Evolutionary conservation across 2,113 vertebrate species (phyloP).

Genomic region (Barbus barbus): DNA sequence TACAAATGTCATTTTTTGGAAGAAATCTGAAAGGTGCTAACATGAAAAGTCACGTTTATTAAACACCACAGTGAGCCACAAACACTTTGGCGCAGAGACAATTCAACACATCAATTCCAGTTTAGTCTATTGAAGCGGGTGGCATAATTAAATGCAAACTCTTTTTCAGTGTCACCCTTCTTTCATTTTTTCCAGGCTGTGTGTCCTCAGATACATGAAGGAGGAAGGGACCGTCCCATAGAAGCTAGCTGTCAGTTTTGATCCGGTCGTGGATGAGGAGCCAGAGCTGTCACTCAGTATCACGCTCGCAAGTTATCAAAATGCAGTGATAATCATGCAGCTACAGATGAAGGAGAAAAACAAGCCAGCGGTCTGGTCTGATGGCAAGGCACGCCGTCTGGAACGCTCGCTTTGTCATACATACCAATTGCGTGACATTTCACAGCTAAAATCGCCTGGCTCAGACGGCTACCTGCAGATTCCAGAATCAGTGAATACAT

Average conservation of each 20-base stretch:
- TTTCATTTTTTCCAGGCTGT: slow-evolving; percentile 14
- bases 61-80: slow-evolving; percentile 42
- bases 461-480: slow-evolving; percentile 44
- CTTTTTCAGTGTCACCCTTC: slow-evolving; percentile 36
- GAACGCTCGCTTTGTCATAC: slow-evolving; percentile 58
- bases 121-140: slow-evolving; percentile 50
- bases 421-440: slow-evolving; percentile 65
- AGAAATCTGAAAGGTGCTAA: slow-evolving; percentile 44
- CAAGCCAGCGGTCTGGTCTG: slow-evolving; percentile 34
- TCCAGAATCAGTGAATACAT: slow-evolving; percentile 16
- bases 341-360: slow-evolving; percentile 57
- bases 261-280: slow-evolving; percentile 53
- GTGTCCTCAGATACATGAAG: slow-evolving; percentile 44
- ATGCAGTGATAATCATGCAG: slow-evolving; percentile 65
- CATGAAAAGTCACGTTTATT: slow-evolving; percentile 44
- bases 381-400: slow-evolving; percentile 59
- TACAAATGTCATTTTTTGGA: slow-evolving; percentile 42
- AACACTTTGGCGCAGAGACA: no score
- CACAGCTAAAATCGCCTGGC: slow-evolving; percentile 60
- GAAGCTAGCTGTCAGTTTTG: slow-evolving; percentile 63
- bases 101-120: slow-evolving; percentile 57
- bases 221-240: slow-evolving; percentile 47
- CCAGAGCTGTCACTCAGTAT: slow-evolving; percentile 69
- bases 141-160: slow-evolving; percentile 70
- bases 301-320: slow-evolving; percentile 66